Percentiles rank a stretch among this genome's conserved stretches.
phyloP scores from a whole-genome alignment of 2,888 invertebrate genomes.

The Sinhomidia bicolor region DNA sequence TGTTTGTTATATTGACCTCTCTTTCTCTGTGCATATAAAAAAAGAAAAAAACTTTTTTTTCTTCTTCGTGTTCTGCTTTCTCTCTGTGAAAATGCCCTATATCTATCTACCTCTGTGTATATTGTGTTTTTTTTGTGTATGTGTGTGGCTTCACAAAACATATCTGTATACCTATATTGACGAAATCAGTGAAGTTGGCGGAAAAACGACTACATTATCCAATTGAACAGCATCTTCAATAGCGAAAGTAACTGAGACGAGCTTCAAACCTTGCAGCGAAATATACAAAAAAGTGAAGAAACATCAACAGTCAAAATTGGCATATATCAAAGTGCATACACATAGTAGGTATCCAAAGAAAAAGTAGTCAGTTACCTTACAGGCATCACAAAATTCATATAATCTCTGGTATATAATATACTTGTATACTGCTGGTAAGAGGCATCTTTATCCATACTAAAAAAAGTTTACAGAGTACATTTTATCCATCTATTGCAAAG shows the following conservation, averaged over 20 bases:
- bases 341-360: no score
- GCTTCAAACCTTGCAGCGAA: neutral
- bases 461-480: no score
- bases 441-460: no score
- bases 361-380: no score
- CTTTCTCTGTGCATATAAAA: neutral
- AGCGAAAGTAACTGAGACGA: neutral
- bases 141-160: neutral
- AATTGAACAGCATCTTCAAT: constrained; percentile 15
- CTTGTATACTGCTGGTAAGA: no score
- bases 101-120: no score
- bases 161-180: no score
- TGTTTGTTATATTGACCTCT: no score
- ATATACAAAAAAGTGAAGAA: neutral
- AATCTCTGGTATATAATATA: no score
- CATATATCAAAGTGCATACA: neutral
- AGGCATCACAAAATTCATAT: neutral
- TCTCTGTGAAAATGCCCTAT: neutral
- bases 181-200: constrained; percentile 31
- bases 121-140: constrained; percentile 1
- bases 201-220: constrained; percentile 33
- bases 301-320: neutral
- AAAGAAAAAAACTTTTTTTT: neutral
- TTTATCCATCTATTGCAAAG: neutral
- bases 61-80: neutral